Evolutionary conservation across 2,797 vertebrate genomes (phyloP).

Genomic region (Hybognathus amarus): DNA sequence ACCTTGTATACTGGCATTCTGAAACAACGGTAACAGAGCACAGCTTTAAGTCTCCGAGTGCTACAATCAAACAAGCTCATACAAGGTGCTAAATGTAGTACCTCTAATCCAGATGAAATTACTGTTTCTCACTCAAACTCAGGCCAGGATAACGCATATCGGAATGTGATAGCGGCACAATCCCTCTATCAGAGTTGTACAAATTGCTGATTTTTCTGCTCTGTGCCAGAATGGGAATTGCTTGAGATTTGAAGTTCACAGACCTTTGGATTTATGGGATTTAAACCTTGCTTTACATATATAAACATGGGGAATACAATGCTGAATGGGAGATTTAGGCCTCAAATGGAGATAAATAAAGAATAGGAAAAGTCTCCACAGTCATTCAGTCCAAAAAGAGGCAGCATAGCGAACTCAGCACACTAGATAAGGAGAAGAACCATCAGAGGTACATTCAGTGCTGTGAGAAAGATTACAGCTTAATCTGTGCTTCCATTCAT

Average conservation of each 20-base stretch:
- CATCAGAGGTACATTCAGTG: background rate
- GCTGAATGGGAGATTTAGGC: slow-evolving; percentile 19
- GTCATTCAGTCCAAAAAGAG: slow-evolving; percentile 20
- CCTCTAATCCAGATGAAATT: slow-evolving; percentile 27
- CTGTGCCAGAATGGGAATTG: slow-evolving; percentile 10
- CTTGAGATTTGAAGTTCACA: slow-evolving; percentile 29
- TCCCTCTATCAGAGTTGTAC: background rate
- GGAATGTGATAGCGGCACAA: slow-evolving; percentile 12
- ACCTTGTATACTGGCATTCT: slow-evolving; percentile 20
- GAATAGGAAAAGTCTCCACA: background rate
- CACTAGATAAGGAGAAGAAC: slow-evolving; percentile 25
- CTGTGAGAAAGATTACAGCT: slow-evolving; percentile 3
- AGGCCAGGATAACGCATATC: slow-evolving; percentile 14
- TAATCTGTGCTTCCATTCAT: slow-evolving; percentile 6
- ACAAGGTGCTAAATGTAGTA: slow-evolving; percentile 12
- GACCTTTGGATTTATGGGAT: slow-evolving; percentile 31
- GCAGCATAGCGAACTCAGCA: background rate
- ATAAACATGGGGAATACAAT: slow-evolving; percentile 27
- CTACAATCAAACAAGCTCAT: slow-evolving; percentile 23
- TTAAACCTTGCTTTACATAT: slow-evolving; percentile 31
- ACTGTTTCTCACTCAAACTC: background rate
- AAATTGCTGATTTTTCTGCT: slow-evolving; percentile 38
- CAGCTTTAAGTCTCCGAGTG: background rate
- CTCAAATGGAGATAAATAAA: slow-evolving; percentile 17
- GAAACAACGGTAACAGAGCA: background rate